These are phyloP conservation scores for Mimas tiliae DNA, from an alignment of 2,888 invertebrate species.

Conservation along the genomic window DNA sequence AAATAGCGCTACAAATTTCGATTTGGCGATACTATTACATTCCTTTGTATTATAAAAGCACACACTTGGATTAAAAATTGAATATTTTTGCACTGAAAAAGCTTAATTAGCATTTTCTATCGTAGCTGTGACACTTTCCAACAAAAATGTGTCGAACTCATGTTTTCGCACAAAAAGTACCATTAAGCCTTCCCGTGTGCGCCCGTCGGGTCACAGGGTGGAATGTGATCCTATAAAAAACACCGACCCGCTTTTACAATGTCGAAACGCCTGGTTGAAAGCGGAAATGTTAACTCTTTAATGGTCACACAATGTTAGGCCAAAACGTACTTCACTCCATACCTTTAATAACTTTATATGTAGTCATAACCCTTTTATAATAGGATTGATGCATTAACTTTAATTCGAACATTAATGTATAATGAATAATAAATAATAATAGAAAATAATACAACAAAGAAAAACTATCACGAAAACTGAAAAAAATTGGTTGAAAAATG, in stretches of 20 bases:
- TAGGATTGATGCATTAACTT: no score
- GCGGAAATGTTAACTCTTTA: conserved; percentile 13
- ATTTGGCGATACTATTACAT: background rate
- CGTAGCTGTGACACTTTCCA: conserved; percentile 1
- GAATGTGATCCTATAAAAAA: conserved; percentile 24
- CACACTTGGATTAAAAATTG: background rate
- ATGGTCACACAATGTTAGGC: background rate
- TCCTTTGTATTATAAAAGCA: background rate
- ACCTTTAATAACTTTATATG: background rate
- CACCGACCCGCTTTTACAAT: conserved; percentile 14
- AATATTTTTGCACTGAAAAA: conserved; percentile 2
- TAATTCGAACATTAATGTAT: no score
- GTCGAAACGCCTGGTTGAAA: background rate
- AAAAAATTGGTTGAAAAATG: no score
- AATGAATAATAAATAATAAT: no score
- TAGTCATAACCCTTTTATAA: background rate
- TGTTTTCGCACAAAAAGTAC: conserved; percentile 13
- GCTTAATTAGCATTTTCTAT: conserved; percentile 7
- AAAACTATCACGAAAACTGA: no score
- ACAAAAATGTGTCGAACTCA: conserved; percentile 16
- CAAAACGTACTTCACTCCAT: background rate
- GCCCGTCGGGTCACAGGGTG: background rate
- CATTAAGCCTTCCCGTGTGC: conserved; percentile 9
- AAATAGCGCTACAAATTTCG: background rate
- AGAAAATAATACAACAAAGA: no score